These are phyloP conservation scores for Tachystola acroxantha DNA, from an alignment of 2,888 invertebrate species.

Conservation along the genomic window DNA sequence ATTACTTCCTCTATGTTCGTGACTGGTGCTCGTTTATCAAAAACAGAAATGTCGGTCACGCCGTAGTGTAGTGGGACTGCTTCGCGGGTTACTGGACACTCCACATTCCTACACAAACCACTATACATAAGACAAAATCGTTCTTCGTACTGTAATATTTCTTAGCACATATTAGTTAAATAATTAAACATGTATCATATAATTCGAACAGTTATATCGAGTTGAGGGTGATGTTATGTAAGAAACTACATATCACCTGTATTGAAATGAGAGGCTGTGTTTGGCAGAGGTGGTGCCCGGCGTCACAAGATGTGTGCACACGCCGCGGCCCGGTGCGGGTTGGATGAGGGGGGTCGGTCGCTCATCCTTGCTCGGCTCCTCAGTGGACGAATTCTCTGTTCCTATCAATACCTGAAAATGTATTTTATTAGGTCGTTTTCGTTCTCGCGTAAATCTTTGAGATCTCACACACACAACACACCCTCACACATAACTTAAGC, in stretches of 20 bases:
- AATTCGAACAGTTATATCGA: too few species aligned
- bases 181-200: too few species aligned
- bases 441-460: too few species aligned
- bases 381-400: constrained; percentile 23
- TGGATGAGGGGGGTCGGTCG: constrained; percentile 33
- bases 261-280: constrained; percentile 54
- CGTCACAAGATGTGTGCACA: constrained; percentile 42
- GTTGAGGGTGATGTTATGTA: too few species aligned
- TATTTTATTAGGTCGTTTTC: background rate
- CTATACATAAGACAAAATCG: too few species aligned
- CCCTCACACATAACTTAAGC: too few species aligned
- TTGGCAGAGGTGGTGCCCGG: constrained; percentile 56
- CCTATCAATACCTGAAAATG: constrained; percentile 34
- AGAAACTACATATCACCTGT: too few species aligned
- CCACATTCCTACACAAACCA: constrained; percentile 35
- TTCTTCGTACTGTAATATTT: too few species aligned
- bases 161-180: too few species aligned
- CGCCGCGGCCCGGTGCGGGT: constrained; percentile 47
- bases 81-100: constrained; percentile 54
- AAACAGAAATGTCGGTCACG: constrained; percentile 57
- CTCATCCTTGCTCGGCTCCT: constrained; percentile 1
- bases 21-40: constrained; percentile 46
- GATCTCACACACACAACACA: too few species aligned
- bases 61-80: constrained; percentile 60
- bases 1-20: constrained; percentile 40